Conservation (phyloP, 2,797 vertebrate genomes). For the Momotus momota region DNA sequence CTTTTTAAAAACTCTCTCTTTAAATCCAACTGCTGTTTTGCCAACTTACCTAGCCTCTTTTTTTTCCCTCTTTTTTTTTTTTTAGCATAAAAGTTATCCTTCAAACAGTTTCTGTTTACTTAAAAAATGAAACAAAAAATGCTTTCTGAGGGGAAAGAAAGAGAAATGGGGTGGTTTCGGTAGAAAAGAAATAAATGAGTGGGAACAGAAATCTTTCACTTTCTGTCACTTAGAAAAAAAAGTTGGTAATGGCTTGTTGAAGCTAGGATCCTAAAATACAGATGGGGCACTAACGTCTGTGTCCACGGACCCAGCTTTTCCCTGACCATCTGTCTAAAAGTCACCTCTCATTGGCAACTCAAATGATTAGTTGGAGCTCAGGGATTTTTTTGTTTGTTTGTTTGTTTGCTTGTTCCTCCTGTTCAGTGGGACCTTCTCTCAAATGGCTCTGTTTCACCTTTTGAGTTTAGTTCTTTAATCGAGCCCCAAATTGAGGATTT, state of each 20-base stretch:
- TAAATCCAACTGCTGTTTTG: conserved; percentile 69
- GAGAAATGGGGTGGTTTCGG: neutral
- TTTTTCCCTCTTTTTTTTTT: neutral
- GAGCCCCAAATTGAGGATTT: conserved; percentile 41
- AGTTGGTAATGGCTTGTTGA: conserved; percentile 77
- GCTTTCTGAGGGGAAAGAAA: neutral
- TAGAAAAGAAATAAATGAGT: conserved; percentile 46
- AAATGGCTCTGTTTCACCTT: conserved; percentile 35
- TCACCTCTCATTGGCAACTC: conserved; percentile 66
- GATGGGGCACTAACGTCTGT: conserved; percentile 68
- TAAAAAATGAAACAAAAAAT: conserved; percentile 18
- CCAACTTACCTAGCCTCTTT: conserved; percentile 60
- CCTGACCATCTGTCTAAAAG: conserved; percentile 75
- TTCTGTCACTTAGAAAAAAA: conserved; percentile 76
- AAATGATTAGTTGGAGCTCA: conserved; percentile 63
- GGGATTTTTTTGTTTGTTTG: conserved; percentile 68
- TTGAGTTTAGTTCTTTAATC: conserved; percentile 32
- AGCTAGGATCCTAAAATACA: conserved; percentile 76
- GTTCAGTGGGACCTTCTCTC: conserved; percentile 50
- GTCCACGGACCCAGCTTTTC: conserved; percentile 71
- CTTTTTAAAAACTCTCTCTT: conserved; percentile 55
- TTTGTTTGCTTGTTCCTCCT: conserved; percentile 63
- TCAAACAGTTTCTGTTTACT: conserved; percentile 57
- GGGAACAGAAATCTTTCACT: conserved; percentile 67
- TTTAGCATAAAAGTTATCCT: conserved; percentile 71